Percentiles rank a stretch among this genome's conserved stretches.
phyloP scores from a whole-genome alignment of 2,888 invertebrate genomes.

The Eretmocerus hayati region DNA sequence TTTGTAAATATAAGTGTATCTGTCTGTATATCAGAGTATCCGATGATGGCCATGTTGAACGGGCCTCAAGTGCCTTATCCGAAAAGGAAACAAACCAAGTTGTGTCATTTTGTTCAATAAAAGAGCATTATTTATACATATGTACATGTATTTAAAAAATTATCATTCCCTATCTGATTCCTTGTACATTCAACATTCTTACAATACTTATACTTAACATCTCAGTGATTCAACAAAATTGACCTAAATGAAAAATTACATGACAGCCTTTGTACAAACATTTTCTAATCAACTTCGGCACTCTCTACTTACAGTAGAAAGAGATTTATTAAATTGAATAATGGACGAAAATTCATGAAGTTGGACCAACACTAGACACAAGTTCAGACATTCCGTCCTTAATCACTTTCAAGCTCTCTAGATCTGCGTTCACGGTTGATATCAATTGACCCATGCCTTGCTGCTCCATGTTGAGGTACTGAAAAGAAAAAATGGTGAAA shows the following conservation, averaged over 20 bases:
- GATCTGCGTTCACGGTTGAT: conserved; percentile 73
- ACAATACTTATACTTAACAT: conserved; percentile 14
- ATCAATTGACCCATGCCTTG: conserved; percentile 81
- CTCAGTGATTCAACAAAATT: conserved; percentile 20
- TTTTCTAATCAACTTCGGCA: conserved; percentile 11
- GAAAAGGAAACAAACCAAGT: conserved; percentile 18
- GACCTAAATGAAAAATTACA: conserved; percentile 1
- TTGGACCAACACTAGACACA: conserved; percentile 32
- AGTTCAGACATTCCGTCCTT: conserved; percentile 66
- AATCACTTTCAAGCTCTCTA: conserved; percentile 70
- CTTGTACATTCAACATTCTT: conserved; percentile 12
- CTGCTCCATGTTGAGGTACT: conserved; percentile 81
- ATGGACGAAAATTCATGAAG: conserved; percentile 35
- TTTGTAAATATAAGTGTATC: too few relatives aligned
- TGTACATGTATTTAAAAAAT: conserved; percentile 16
- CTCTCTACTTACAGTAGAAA: conserved; percentile 1
- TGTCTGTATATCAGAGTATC: conserved; percentile 33
- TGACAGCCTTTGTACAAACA: conserved; percentile 7
- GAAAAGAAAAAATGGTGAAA: conserved; percentile 31
- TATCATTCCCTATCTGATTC: conserved; percentile 17
- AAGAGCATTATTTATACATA: conserved; percentile 42
- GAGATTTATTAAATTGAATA: conserved; percentile 11
- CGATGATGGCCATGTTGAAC: conserved; percentile 24
- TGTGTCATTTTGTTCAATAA: conserved; percentile 40
- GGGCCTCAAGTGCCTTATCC: conserved; percentile 34